These are phyloP conservation scores for Lasius fuliginosus DNA, from an alignment of 2,888 invertebrate species.

Conservation along the genomic window DNA sequence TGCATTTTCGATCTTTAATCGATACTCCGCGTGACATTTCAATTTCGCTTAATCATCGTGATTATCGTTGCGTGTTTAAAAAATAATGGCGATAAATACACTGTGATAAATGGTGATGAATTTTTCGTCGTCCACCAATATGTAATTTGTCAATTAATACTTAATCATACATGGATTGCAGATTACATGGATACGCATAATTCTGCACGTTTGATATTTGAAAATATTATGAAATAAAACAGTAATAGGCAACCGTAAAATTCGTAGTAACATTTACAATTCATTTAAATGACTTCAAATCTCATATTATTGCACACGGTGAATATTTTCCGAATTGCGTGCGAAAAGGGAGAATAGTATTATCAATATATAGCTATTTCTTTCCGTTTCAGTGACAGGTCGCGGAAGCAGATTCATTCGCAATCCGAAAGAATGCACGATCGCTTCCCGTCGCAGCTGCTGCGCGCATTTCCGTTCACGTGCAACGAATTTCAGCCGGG, in stretches of 20 bases:
- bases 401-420: slow-evolving; percentile 49
- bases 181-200: neutral
- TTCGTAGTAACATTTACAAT: neutral
- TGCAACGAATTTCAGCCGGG: slow-evolving; percentile 54
- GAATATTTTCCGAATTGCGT: neutral
- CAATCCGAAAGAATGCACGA: slow-evolving; percentile 50
- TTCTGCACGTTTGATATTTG: neutral
- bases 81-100: neutral
- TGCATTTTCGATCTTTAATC: neutral
- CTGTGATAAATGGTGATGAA: slow-evolving; percentile 11
- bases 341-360: neutral
- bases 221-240: neutral
- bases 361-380: neutral
- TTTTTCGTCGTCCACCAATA: slow-evolving; percentile 10
- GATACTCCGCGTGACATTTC: neutral
- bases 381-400: slow-evolving; percentile 30
- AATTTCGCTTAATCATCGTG: neutral
- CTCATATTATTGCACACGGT: neutral
- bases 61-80: neutral
- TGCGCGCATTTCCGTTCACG: slow-evolving; percentile 55
- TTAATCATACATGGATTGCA: slow-evolving; percentile 7
- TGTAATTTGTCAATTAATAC: slow-evolving; percentile 4
- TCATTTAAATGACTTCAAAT: neutral
- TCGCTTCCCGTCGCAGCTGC: slow-evolving; percentile 52
- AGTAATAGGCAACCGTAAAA: neutral